A percentile compares a stretch with the other conserved stretches of the same genome.
These are phyloP conservation scores for Albula goreensis DNA, from an alignment of 2,113 vertebrate genomes.

Conservation along the genomic window DNA sequence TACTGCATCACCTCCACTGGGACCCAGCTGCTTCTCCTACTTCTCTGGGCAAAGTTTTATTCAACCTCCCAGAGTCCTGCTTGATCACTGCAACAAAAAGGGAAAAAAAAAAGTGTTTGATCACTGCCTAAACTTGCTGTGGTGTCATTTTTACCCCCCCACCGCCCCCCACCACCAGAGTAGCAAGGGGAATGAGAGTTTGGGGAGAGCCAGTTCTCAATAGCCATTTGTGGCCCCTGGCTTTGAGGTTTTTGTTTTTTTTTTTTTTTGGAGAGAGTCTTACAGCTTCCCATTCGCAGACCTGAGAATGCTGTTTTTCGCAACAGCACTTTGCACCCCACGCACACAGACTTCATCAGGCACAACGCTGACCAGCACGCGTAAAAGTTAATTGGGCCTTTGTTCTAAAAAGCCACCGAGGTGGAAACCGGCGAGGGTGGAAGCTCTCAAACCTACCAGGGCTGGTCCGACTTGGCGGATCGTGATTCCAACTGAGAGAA, in stretches of 20 bases:
- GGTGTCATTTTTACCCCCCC: background rate
- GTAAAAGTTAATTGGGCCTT: background rate
- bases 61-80: background rate
- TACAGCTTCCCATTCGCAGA: background rate
- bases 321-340: background rate
- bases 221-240: background rate
- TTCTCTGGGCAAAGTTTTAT: constrained; percentile 9
- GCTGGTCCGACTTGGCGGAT: constrained; percentile 36
- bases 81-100: constrained; percentile 1
- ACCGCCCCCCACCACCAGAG: too few relatives aligned
- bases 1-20: background rate
- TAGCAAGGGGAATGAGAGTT: background rate
- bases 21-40: background rate
- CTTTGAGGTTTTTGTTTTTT: background rate
- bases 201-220: background rate
- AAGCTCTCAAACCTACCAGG: constrained; percentile 24
- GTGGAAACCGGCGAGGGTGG: constrained; percentile 13
- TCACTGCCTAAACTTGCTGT: constrained; percentile 5
- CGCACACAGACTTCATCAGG: background rate
- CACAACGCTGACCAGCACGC: background rate
- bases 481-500: constrained; percentile 42
- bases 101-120: constrained; percentile 6
- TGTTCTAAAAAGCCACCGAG: background rate
- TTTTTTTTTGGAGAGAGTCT: background rate
- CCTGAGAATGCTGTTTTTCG: background rate